Base-by-base conservation (phyloP, 1,140 invertebrate genomes). In the Heliconius himera region DNA sequence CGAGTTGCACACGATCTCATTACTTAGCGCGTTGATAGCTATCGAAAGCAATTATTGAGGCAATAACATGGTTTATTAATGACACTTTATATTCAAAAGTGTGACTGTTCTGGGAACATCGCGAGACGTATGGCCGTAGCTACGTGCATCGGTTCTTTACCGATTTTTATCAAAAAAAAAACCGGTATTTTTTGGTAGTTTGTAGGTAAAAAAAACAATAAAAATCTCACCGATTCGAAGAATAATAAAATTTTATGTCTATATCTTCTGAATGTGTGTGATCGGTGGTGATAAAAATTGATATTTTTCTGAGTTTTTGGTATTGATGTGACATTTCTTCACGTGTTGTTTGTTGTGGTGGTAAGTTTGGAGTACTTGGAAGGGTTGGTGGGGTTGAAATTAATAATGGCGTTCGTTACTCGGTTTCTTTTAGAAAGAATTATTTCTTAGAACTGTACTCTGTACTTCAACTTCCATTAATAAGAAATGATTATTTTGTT, bases 171-270 rank as follows among this genome's bases (percentile, higher is more conserved):
- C 90, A 85, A 88, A 26, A 71, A 29, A n/a, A 20, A 85, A 91
- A 91, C 88, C 84, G 77, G 89, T 90, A 88, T 87, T 90, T 88
- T 76, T 66, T 26, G 83, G 85, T 84, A 22, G 54, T 56, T 56
- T 22, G 20, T 51, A 8, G 54, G 8, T 22, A 11, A 56, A 56
- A 86, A 86, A 87, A 26, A 66, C 82, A 82, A 86, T 89, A 84
- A 85, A 88, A 90, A 88, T 82, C 76, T 54, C 82, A 76, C 81
- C 81, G 80, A 81, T 90, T 90, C 89, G 88, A 83, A 79, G 89
- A 90, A 90, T 83, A 85, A 88, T 91, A 90, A 91, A 90, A 91
- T 91, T 91, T 90, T 91, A 91, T 90, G 89, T 90, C 90, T 91
- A 83, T 89, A 89, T 91, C 85, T 87, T 91, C 85, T 86, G 82